Conservation (phyloP, 2,113 vertebrate species). For the Osmerus eperlanus region DNA sequence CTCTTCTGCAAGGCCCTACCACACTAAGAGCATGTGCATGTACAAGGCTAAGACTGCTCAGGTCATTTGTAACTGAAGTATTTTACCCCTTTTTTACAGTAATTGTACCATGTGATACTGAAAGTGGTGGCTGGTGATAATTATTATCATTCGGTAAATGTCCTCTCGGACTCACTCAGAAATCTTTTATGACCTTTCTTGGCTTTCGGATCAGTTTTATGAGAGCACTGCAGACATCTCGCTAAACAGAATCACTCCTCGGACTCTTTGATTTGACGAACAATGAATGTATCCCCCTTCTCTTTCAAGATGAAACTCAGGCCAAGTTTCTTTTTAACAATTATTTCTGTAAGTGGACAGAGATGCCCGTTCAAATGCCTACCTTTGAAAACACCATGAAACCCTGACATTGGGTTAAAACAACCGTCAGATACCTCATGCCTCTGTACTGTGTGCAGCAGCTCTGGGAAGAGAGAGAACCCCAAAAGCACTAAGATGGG, state of each 20-base stretch:
- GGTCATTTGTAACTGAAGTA: too few species aligned
- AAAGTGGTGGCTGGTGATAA: conserved; percentile 51
- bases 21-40: not conserved
- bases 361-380: conserved; percentile 40
- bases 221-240: too few species aligned
- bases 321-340: conserved; percentile 38
- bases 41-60: conserved; percentile 13
- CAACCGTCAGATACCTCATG: conserved; percentile 74
- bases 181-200: too few species aligned
- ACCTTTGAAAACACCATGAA: conserved; percentile 49
- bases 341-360: conserved; percentile 19
- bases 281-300: conserved; percentile 66
- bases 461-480: conserved; percentile 40
- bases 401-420: conserved; percentile 47
- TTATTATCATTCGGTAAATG: conserved; percentile 50
- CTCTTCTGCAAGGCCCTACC: not conserved
- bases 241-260: conserved; percentile 31
- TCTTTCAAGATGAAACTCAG: conserved; percentile 13
- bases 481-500: conserved; percentile 56
- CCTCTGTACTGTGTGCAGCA: conserved; percentile 68
- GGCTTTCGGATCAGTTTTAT: too few species aligned
- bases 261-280: conserved; percentile 42
- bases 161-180: too few species aligned
- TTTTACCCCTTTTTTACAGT: conserved; percentile 23
- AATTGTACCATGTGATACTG: conserved; percentile 2